A percentile compares a stretch with the other conserved stretches of the same genome.
phyloP scores from a whole-genome alignment of 1,140 invertebrate genomes.

The Choristoneura fumiferana region DNA sequence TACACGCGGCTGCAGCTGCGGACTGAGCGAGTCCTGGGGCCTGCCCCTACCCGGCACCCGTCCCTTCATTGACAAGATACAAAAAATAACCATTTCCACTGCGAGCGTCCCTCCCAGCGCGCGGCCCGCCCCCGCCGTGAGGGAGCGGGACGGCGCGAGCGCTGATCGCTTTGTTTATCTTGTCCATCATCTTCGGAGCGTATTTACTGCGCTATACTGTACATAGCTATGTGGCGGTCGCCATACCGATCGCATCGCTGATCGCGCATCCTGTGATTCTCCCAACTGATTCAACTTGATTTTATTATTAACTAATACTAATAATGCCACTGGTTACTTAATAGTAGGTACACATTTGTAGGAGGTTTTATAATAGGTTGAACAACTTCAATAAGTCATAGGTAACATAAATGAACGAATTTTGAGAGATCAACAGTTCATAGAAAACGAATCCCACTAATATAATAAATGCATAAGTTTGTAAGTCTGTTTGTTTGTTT shows the following conservation, averaged over 20 bases:
- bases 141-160: conserved; percentile 50
- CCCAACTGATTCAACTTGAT: too few relatives aligned
- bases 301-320: too few relatives aligned
- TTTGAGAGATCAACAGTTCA: too few relatives aligned
- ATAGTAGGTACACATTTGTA: too few relatives aligned
- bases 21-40: conserved; percentile 45
- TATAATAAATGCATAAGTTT: too few relatives aligned
- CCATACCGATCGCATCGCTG: conserved; percentile 61
- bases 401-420: too few relatives aligned
- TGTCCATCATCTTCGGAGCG: conserved; percentile 60
- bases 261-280: conserved; percentile 40
- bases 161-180: conserved; percentile 63
- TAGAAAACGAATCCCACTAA: too few relatives aligned
- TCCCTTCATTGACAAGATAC: conserved; percentile 74
- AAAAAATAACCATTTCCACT: conserved; percentile 71
- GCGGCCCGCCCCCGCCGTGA: conserved; percentile 18
- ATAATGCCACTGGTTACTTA: too few relatives aligned
- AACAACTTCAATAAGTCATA: too few relatives aligned
- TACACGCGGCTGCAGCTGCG: conserved; percentile 31
- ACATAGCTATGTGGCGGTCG: conserved; percentile 47
- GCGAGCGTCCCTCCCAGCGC: conserved; percentile 53
- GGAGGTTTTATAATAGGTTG: too few relatives aligned
- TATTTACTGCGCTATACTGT: conserved; percentile 51
- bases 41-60: conserved; percentile 42
- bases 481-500: too few relatives aligned